Conservation (phyloP, 2,888 invertebrate species). For the Polia nebulosa region DNA sequence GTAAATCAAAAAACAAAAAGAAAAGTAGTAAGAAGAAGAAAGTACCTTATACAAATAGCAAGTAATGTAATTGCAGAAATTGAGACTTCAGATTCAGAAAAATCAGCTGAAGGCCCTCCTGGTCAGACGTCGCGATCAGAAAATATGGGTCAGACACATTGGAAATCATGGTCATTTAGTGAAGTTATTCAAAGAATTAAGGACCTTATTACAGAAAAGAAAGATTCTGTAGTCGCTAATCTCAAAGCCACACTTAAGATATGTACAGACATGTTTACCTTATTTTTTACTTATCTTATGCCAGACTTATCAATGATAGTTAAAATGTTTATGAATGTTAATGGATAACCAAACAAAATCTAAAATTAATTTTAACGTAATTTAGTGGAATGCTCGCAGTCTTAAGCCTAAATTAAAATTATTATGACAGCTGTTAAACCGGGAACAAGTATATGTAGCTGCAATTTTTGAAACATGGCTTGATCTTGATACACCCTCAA, state of each 20-base stretch:
- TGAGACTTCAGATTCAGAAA: not conserved
- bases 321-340: not conserved
- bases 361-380: not conserved
- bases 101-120: not conserved
- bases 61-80: not conserved
- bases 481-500: too few relatives aligned
- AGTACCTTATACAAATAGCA: not conserved
- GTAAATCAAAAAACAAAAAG: not conserved
- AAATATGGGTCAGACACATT: not conserved
- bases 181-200: not conserved
- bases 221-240: not conserved
- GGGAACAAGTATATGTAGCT: too few relatives aligned
- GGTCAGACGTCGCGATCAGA: not conserved
- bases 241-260: not conserved
- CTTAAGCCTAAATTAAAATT: not conserved
- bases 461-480: too few relatives aligned
- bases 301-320: slow-evolving; percentile 5
- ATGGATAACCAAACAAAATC: not conserved
- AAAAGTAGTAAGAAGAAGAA: not conserved
- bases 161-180: not conserved
- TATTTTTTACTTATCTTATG: not conserved
- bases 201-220: not conserved
- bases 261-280: not conserved
- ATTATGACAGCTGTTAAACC: too few relatives aligned
- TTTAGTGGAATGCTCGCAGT: not conserved